phyloP scores from a whole-genome alignment of 2,113 vertebrate species.

The Hystrix brachyura region DNA sequence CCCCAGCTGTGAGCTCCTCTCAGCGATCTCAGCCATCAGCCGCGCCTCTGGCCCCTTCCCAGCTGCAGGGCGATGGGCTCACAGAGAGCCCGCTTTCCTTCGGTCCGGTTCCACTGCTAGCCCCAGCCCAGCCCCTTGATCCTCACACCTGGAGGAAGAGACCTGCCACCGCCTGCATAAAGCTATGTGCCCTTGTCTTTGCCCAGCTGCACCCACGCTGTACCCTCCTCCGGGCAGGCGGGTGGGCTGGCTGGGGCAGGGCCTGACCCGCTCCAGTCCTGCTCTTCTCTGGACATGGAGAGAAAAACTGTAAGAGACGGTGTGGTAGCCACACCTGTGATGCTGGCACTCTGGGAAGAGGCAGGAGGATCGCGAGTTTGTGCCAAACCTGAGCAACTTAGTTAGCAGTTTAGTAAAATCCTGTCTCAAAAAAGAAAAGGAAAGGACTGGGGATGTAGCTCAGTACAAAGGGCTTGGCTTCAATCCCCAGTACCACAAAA shows the following conservation, averaged over 20 bases:
- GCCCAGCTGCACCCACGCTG: neutral
- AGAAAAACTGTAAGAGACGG: neutral
- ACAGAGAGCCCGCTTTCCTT: neutral
- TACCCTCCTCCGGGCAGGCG: neutral
- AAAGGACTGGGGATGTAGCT: neutral
- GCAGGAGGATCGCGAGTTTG: neutral
- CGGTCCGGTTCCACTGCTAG: neutral
- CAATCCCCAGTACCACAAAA: neutral
- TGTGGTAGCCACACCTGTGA: neutral
- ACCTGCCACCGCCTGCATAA: neutral
- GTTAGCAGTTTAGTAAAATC: neutral
- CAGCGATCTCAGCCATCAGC: neutral
- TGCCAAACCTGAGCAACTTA: neutral
- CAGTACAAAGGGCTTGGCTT: neutral
- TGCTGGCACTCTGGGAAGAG: neutral
- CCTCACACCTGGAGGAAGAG: neutral
- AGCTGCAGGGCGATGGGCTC: neutral
- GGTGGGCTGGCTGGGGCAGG: neutral
- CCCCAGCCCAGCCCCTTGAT: neutral
- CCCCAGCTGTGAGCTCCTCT: neutral
- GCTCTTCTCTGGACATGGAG: neutral
- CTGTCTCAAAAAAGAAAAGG: neutral
- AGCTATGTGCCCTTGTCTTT: neutral
- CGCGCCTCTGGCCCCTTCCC: neutral
- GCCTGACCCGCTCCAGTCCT: neutral